Conservation (phyloP, 2,797 vertebrate species). For the Syndactyla subalaris region DNA sequence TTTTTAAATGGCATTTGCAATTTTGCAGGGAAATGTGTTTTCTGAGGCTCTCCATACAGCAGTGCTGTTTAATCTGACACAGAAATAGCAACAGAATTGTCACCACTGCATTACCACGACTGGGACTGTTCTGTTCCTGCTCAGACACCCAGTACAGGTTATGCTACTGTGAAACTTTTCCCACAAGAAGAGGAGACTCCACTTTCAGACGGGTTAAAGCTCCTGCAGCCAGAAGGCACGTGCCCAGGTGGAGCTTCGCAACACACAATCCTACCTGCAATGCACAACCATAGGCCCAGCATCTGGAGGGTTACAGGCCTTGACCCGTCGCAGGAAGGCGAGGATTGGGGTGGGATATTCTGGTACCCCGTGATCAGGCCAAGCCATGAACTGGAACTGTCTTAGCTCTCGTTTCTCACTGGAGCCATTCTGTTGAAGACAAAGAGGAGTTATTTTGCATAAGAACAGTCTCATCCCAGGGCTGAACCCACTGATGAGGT, state of each 20-base stretch:
- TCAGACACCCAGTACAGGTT: neutral
- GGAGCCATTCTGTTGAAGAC: slow-evolving; percentile 86
- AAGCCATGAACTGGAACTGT: slow-evolving; percentile 98
- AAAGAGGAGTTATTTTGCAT: neutral
- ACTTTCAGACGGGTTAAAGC: neutral
- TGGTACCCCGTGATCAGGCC: slow-evolving; percentile 96
- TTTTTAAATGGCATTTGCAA: neutral
- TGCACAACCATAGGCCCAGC: slow-evolving; percentile 96
- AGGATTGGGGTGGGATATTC: slow-evolving; percentile 93
- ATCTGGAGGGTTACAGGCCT: slow-evolving; percentile 90
- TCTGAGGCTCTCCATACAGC: neutral
- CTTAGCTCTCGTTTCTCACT: slow-evolving; percentile 93
- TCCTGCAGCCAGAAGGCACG: neutral
- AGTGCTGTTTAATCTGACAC: neutral
- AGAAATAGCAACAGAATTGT: neutral
- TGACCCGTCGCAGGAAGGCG: slow-evolving; percentile 90
- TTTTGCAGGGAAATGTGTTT: neutral
- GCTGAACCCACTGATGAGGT: neutral
- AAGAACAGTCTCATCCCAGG: neutral
- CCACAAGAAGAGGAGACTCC: neutral
- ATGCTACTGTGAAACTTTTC: neutral
- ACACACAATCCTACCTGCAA: slow-evolving; percentile 86
- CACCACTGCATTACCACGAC: neutral
- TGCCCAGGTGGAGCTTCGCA: neutral
- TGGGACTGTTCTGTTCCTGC: neutral